Conservation (phyloP, 1,140 invertebrate species). For the Drosophila neocordata region DNA sequence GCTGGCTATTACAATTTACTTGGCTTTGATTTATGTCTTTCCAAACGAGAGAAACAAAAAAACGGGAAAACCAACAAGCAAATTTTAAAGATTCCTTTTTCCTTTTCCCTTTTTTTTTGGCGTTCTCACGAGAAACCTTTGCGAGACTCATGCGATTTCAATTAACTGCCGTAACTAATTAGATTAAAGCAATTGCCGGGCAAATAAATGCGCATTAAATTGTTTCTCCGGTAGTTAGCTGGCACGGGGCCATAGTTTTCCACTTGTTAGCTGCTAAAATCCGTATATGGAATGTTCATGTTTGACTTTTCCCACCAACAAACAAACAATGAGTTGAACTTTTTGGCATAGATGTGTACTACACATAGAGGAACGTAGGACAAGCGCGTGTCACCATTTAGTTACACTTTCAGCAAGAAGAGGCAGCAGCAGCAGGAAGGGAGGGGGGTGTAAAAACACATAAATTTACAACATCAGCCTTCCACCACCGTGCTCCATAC, state of each 20-base stretch:
- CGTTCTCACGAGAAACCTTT: constrained; percentile 28
- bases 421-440: constrained; percentile 2
- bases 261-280: constrained; percentile 52
- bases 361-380: neutral
- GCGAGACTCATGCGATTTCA: constrained; percentile 64
- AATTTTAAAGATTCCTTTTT: neutral
- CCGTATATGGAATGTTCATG: constrained; percentile 35
- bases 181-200: constrained; percentile 65
- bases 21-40: constrained; percentile 61
- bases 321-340: constrained; percentile 38
- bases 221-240: constrained; percentile 23
- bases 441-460: constrained; percentile 44
- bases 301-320: constrained; percentile 48
- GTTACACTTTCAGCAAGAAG: constrained; percentile 36
- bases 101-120: neutral
- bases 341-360: constrained; percentile 53
- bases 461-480: constrained; percentile 53
- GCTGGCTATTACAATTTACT: constrained; percentile 48
- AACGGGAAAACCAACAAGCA: neutral
- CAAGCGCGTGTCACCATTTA: constrained; percentile 61
- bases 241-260: constrained; percentile 61
- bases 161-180: constrained; percentile 76
- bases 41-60: neutral
- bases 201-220: constrained; percentile 54
- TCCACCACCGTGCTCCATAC: neutral